Evolutionary conservation across 2,113 vertebrate species (phyloP), one percentile per base, ranked within the genome.

Genomic region (Leucosticte australis): DNA sequence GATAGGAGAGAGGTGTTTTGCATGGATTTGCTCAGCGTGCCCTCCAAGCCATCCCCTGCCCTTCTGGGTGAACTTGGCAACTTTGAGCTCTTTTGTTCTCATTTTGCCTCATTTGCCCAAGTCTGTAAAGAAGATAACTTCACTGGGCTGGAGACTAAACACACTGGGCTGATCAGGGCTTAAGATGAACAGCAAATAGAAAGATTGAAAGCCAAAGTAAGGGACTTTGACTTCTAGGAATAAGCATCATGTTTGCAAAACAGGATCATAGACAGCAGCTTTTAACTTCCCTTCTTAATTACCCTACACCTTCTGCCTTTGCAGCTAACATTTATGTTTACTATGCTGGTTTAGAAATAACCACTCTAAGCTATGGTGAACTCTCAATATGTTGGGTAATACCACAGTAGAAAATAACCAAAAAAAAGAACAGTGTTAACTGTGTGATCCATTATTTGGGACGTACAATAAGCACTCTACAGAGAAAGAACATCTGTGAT

Each of bases 401-500:
- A 83, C 11, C 33, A 35, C 0, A 70, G 64, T 3, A 24, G 52
- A 75, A 94, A 82, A 94, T 59, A 77, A 86, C 12, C 30, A 68
- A 77, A 47, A 46, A 59, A 70, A 80, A 50, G 49, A 53, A 13
- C 2, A 46, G 46, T 10, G 14, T 57, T 77, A 69, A 74, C 46
- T 50, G 63, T n/a, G 31, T 1, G 26, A 52, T 62, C 49, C 41
- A 5, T 80, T 69, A 62, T 57, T 57, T 74, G 47, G 65, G 65
- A 68, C 52, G 5, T 7, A 41, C 8, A 21, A 21, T 0, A 2
- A 77, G 50, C 18, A 49, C 1, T 3, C 53, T 49, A 30, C 0
- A 1, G 57, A 35, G 44, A 56, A 46, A 56, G 60, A 70, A 46
- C 52, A 91, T 39, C 47, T 56, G 52, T 2, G 8, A 39, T 47